Evolutionary conservation across 2,797 vertebrate genomes (phyloP).

Genomic region (Balearica regulorum): DNA sequence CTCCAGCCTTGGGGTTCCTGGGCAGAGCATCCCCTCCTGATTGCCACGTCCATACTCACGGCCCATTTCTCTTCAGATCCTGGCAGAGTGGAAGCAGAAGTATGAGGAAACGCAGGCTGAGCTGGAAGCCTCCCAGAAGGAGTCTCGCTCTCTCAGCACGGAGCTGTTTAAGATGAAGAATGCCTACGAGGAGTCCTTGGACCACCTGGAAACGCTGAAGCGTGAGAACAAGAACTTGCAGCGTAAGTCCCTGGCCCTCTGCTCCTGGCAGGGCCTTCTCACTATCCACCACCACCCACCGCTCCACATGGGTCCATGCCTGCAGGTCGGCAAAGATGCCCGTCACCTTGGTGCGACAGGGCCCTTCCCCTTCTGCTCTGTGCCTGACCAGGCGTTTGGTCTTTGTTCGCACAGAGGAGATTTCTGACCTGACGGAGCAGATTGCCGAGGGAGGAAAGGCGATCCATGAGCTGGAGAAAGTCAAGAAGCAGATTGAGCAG

Average conservation of each 20-base stretch:
- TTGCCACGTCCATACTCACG: neutral
- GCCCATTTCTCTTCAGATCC: neutral
- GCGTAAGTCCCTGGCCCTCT: neutral
- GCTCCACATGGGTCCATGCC: neutral
- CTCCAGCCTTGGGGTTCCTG: neutral
- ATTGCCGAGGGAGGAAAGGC: too few relatives aligned
- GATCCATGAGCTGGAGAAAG: too few relatives aligned
- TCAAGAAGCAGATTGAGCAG: neutral
- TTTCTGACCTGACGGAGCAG: too few relatives aligned
- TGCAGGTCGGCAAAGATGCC: neutral
- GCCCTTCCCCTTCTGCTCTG: neutral
- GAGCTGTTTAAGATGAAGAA: constrained; percentile 88
- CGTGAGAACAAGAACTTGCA: constrained; percentile 41
- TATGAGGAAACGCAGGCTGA: constrained; percentile 84
- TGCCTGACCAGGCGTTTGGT: neutral
- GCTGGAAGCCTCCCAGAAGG: constrained; percentile 82
- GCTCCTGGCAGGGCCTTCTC: neutral
- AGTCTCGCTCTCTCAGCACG: constrained; percentile 81
- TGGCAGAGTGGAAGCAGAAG: neutral
- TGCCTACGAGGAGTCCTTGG: constrained; percentile 84
- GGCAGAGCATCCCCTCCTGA: neutral
- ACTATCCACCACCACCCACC: neutral
- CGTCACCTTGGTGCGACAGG: neutral
- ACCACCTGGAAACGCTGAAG: constrained; percentile 78
- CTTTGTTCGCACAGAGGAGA: neutral